phyloP scores from a whole-genome alignment of 1,140 invertebrate genomes.

The Pristionchus pacificus region DNA sequence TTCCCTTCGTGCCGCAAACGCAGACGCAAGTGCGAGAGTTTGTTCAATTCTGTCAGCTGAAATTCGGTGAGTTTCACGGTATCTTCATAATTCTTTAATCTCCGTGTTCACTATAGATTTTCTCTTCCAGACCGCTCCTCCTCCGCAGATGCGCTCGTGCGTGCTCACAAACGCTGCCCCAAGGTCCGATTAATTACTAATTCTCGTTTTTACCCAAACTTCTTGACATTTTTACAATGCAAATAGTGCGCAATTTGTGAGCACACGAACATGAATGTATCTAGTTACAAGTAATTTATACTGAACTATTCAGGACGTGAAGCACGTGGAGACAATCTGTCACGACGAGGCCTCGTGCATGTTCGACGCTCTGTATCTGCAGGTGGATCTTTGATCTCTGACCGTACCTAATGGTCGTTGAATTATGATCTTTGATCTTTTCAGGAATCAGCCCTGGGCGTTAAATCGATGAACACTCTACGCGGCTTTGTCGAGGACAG shows the following conservation, averaged over 20 bases:
- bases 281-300: too few relatives aligned
- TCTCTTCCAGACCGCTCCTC: too few relatives aligned
- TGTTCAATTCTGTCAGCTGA: neutral
- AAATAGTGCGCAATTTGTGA: neutral
- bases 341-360: slow-evolving; percentile 19
- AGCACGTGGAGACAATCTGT: slow-evolving; percentile 14
- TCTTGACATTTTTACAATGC: neutral
- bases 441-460: neutral
- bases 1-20: slow-evolving; percentile 16
- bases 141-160: too few relatives aligned
- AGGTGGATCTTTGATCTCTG: slow-evolving; percentile 5
- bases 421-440: slow-evolving; percentile 13
- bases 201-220: slow-evolving; percentile 2
- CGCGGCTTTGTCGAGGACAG: slow-evolving; percentile 5
- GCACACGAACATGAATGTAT: slow-evolving; percentile 17
- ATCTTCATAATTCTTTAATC: slow-evolving; percentile 1
- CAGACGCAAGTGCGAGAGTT: slow-evolving; percentile 13
- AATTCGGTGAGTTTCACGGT: neutral
- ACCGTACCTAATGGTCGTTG: neutral
- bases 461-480: neutral
- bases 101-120: too few relatives aligned
- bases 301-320: slow-evolving; percentile 13
- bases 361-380: slow-evolving; percentile 18
- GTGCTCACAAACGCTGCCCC: neutral
- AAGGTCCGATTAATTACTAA: slow-evolving; percentile 9